Base-by-base conservation (phyloP, 2,113 vertebrate genomes). In the Melanocharis versteri region DNA sequence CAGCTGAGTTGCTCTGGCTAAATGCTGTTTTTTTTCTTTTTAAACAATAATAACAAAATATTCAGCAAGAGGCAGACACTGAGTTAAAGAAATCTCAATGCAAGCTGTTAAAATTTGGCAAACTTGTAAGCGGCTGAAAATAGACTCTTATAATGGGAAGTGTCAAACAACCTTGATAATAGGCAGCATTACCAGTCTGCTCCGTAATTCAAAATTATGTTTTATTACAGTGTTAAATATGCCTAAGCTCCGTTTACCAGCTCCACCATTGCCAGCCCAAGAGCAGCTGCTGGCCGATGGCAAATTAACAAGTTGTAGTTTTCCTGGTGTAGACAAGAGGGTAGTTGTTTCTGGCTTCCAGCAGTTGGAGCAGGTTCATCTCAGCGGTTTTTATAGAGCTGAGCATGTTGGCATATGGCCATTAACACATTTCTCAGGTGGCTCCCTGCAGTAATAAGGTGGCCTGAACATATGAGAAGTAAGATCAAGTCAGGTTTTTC, bases 381-480 rank as follows among this genome's bases (percentile, higher is more conserved):
- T 89, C 93, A 78, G 90, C 0, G 2, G 72, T 62, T 96, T 97
- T 94, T 87, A 78, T 5, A 90, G 72, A 77, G 37, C 90, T 58
- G 70, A 93, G 53, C 21, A 4, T 31, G 21, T 22, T 94, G 91
- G 95, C 90, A 87, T 56, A 93, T 35, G 57, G 89, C 94, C 95
- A 95, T 94, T 95, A 96, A 93, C 89, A 96, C 87, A 93, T 79
- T 94, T 96, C 87, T 96, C 94, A 95, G 94, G 92, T 97, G 94
- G 87, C 68, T 96, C 86, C 68, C 50, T 72, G 66, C 45, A 75
- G 58, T 90, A 93, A 90, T 93, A 92, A 93, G 79, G 81, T 86
- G 79, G 68, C 62, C 87, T 50, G 64, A 95, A 87, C 84, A 83
- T 45, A 84, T 1, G 12, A 92, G 37, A 83, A 92, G 40, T 78